Evolutionary conservation across 2,797 vertebrate species (phyloP), one percentile per base, ranked within the genome.

Genomic region (Macropodus opercularis): DNA sequence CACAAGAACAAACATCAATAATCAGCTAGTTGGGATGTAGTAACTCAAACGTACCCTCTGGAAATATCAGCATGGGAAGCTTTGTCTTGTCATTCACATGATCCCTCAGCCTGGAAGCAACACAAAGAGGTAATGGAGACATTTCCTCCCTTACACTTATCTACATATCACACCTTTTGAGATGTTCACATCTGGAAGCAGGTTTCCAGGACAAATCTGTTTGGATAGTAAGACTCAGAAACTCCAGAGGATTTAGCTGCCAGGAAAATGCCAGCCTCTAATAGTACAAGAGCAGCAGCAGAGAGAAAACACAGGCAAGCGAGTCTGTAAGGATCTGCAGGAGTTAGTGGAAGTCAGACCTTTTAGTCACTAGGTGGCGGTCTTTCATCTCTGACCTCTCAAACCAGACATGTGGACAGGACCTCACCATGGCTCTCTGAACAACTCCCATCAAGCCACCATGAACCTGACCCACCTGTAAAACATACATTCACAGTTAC

Each of bases 391-490:
- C 96, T 0, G 96, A 95, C 75, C 98, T 93, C 80, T 99, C 96
- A 71, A 99, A 99, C 96, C 97, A 99, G 68, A 99, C 91, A 1
- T 99, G 98, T 32, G 98, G 98, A 79, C 95, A 98, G 5, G 96
- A 95, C 63, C 94, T 94, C 32, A 95, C 96, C 15, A 96, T 97
- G 39, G 97, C 94, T 81, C 95, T 93, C 84, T 99, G 97, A 64
- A 98, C 58, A 35, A 98, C 29, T 24, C 97, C 98, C 94, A 99
- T 95, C 35, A 99, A 75, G 6, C 98, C 98, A 8, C 96, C 94
- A 0, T 99, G 97, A 63, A 95, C 87, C 78, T 99, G 98, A 34
- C 98, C 98, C 69, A 98, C 96, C 98, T 99, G 64, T 12, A 10
- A 9, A 57, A 53, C 44, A 63, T 5, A 36, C 32, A n/a, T 14